These are phyloP conservation scores for Oligia fasciuncula DNA, from an alignment of 2,888 invertebrate species.

Conservation along the genomic window DNA sequence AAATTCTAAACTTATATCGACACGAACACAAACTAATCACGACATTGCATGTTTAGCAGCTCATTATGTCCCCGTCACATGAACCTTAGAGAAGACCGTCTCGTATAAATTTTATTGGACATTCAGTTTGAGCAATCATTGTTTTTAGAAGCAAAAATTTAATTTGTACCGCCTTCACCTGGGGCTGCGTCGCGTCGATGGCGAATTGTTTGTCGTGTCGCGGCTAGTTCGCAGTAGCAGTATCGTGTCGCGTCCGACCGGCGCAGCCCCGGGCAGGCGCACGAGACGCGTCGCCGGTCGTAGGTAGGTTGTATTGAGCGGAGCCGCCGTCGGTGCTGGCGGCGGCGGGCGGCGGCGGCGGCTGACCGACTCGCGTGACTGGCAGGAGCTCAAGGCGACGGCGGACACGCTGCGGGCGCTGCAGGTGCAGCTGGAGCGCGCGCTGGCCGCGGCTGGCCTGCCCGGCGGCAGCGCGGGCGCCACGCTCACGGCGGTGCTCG, in stretches of 20 bases:
- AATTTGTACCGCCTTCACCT: slow-evolving; percentile 79
- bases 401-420: slow-evolving; percentile 95
- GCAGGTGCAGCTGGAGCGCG: slow-evolving; percentile 94
- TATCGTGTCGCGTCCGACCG: slow-evolving; percentile 62
- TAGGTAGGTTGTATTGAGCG: slow-evolving; percentile 77
- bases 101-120: slow-evolving; percentile 84
- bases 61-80: slow-evolving; percentile 88
- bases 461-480: slow-evolving; percentile 90
- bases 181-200: slow-evolving; percentile 82
- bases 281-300: slow-evolving; percentile 77
- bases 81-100: slow-evolving; percentile 87
- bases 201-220: slow-evolving; percentile 67
- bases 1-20: slow-evolving; percentile 71
- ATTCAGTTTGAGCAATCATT: slow-evolving; percentile 83
- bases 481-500: slow-evolving; percentile 94
- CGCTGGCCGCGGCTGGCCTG: slow-evolving; percentile 91
- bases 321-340: slow-evolving; percentile 75
- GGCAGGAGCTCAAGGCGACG: slow-evolving; percentile 95
- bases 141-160: slow-evolving; percentile 81
- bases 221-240: slow-evolving; percentile 65
- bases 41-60: slow-evolving; percentile 90
- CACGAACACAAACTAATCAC: slow-evolving; percentile 86
- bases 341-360: slow-evolving; percentile 82
- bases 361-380: slow-evolving; percentile 83
- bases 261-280: slow-evolving; percentile 78